Evolutionary conservation across 2,113 vertebrate genomes (phyloP), one percentile per base, ranked within the genome.

Genomic region (Oenanthe melanoleuca): DNA sequence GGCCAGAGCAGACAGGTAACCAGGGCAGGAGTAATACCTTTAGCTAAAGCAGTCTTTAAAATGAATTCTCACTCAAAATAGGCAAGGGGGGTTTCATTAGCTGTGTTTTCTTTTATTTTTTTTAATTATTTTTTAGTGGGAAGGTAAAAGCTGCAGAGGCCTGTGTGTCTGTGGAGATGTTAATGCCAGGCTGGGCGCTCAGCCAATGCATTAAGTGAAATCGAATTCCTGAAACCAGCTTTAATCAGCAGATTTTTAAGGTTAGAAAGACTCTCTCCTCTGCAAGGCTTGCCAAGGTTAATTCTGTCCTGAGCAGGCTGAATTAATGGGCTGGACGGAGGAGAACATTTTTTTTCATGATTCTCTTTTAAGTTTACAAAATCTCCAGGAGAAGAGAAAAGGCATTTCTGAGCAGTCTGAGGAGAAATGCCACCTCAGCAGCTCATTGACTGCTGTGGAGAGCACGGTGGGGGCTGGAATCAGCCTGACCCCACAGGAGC

Each of bases 191-290:
- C 98, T 98, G 98, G 99, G 99, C 98, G 95, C 92, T 63, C 90
- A 86, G 99, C 99, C 99, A 99, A 98, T 96, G 97, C 99, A 99
- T 99, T 99, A 99, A 99, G 98, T 98, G 98, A 99, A 99, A 99
- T 99, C 98, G 98, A 99, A 99, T 99, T 99, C 98, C 98, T 98
- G 98, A 98, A 99, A 99, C 98, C 98, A 98, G 99, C 99, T 99
- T 99, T 99, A 99, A 99, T 99, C 99, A 99, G 99, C 99, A 99
- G 98, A 98, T 99, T 99, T 99, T 99, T 99, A 99, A 99, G 99
- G 99, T 99, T 99, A 99, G 99, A 99, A 99, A 98, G 99, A 98
- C 98, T 99, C 98, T 99, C 99, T 99, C 98, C 98, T 99, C 98
- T 98, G 98, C 96, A 98, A 98, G 94, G 96, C 98, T 97, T 98